Evolutionary conservation across 1,140 invertebrate genomes (phyloP).

Genomic region (Orius insidiosus): DNA sequence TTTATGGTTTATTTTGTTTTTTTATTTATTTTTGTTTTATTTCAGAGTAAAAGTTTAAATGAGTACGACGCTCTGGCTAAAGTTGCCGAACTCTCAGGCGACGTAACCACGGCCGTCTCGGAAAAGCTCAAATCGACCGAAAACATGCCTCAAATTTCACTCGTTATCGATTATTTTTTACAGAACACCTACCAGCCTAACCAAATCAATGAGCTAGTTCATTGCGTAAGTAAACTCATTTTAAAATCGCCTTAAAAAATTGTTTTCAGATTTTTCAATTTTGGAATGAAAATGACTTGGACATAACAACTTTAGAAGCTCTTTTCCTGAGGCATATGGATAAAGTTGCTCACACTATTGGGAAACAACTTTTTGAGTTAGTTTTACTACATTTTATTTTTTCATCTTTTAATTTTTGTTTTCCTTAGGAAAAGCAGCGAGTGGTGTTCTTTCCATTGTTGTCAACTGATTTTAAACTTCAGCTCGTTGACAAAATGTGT

Average conservation of each 20-base stretch:
- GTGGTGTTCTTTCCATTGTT: neutral
- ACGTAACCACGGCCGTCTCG: no score
- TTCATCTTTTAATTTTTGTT: neutral
- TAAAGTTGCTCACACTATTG: neutral
- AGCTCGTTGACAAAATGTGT: neutral
- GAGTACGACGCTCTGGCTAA: no score
- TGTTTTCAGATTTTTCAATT: neutral
- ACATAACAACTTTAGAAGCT: neutral
- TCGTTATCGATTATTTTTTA: no score
- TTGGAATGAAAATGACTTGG: neutral
- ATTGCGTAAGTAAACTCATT: neutral
- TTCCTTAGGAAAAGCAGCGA: neutral
- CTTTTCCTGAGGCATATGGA: neutral
- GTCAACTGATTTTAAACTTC: neutral
- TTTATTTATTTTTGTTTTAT: no score
- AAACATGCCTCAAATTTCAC: no score
- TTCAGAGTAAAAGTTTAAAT: no score
- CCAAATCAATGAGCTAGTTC: neutral
- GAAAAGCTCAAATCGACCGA: no score
- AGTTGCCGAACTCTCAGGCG: no score
- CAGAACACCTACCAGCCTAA: slow-evolving; percentile 1
- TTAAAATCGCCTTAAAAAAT: neutral
- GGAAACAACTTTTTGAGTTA: neutral
- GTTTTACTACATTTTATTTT: neutral
- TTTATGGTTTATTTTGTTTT: no score